These are phyloP conservation scores for Ectemnius continuus DNA, from an alignment of 2,888 invertebrate genomes.

Conservation along the genomic window DNA sequence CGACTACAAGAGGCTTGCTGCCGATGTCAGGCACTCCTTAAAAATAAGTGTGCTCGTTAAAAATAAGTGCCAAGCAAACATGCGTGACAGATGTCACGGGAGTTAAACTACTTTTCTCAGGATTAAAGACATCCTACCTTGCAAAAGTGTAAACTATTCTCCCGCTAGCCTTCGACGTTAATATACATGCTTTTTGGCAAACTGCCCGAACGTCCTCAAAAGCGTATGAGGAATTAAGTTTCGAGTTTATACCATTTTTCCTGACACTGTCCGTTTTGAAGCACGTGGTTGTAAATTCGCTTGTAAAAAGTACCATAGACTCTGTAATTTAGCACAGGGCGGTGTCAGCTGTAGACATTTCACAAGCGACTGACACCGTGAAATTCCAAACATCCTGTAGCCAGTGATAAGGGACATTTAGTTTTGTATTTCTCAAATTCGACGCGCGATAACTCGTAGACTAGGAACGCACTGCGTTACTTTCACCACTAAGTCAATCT, in stretches of 20 bases:
- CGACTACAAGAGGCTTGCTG: slow-evolving; percentile 6
- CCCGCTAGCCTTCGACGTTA: slow-evolving; percentile 1
- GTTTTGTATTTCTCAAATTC: no score
- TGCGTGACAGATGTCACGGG: no score
- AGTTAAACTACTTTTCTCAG: no score
- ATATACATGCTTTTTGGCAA: slow-evolving; percentile 26
- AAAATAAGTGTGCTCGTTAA: slow-evolving; percentile 31
- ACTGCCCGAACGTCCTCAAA: slow-evolving; percentile 8
- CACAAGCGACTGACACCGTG: neutral
- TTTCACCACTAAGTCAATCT: no score
- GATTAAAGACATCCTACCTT: no score
- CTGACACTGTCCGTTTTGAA: neutral
- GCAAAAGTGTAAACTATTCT: no score
- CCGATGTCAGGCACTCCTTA: slow-evolving; percentile 10
- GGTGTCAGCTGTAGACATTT: neutral
- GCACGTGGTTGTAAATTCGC: slow-evolving; percentile 13
- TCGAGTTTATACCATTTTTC: slow-evolving; percentile 12
- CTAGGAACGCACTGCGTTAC: no score
- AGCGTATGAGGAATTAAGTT: slow-evolving; percentile 19
- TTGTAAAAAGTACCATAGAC: neutral
- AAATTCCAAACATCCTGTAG: neutral
- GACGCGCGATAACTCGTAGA: neutral
- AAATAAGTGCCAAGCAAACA: neutral
- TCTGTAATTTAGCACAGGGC: slow-evolving; percentile 12
- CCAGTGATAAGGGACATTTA: neutral